Evolutionary conservation across 2,888 invertebrate genomes (phyloP), one percentile per base, ranked within the genome.

Genomic region (Holacanthella duospinosa): DNA sequence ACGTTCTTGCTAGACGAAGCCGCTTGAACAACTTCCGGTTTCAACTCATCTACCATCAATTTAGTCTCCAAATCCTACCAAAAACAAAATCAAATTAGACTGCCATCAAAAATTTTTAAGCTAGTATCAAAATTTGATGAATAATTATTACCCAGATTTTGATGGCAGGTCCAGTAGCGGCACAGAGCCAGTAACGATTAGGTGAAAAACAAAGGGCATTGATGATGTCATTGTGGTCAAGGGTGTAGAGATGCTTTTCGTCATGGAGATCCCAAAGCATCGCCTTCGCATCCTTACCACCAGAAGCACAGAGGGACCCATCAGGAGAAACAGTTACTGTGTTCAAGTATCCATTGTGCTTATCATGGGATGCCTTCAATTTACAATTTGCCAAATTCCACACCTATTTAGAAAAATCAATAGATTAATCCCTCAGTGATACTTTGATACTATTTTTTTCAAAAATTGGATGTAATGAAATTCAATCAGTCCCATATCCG

Each of bases 201-300:
- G 99, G 99, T 69, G 95, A 95, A 87, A 99, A 99, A 85, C 94
- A 93, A 75, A 99, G 82, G 3, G 97, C 91, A 75, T 95, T 96
- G 80, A 99, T 97, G 78, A 92, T 91, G 77, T 96, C 96, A 79
- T 94, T 95, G 79, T 97, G 97, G 77, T 96, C 95, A 75, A 99
- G 82, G 19, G 97, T 97, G 83, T 99, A 97, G 77, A 99, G 83
- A 79, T 97, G 96, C 80, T 99, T 97, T 81, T 95, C 96, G 77
- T 99, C 99, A 79, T 97, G 97, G 77, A 99, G 82, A 80, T 99
- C 99, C 99, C 97, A 99, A 72, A 99, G 82, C 90, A 99, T 93
- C 12, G 97, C 97, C 81, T 95, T 94, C 82, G 94, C 93, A 82
- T 99, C 97, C 88, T 96, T 96, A 77, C 96, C 99, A 78, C 97